phyloP scores from a whole-genome alignment of 2,888 invertebrate species.

The Malthinus flaveolus region DNA sequence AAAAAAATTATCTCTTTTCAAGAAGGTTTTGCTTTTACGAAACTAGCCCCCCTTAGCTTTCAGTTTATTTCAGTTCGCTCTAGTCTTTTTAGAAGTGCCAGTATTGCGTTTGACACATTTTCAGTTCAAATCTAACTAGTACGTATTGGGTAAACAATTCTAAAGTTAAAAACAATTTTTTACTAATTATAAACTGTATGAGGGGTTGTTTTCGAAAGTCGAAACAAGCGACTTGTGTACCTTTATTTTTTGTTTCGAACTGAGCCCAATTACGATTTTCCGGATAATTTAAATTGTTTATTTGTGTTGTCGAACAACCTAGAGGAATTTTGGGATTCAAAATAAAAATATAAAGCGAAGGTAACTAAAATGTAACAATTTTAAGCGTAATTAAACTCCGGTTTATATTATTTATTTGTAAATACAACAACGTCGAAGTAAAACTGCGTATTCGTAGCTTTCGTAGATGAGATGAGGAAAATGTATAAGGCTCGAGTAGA shows the following conservation, averaged over 20 bases:
- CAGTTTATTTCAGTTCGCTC: no score
- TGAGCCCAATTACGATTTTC: conserved; percentile 9
- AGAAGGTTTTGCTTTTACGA: neutral
- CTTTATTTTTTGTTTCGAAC: neutral
- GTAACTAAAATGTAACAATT: conserved; percentile 44
- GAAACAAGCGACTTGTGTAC: no score
- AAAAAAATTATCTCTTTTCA: neutral
- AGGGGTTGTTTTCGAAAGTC: no score
- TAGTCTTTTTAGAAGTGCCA: no score
- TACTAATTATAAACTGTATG: no score
- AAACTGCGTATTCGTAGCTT: conserved; percentile 27
- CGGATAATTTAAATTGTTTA: conserved; percentile 11
- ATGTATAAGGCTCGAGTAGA: conserved; percentile 18
- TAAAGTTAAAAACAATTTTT: no score
- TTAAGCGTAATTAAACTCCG: conserved; percentile 45
- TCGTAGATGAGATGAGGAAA: conserved; percentile 26
- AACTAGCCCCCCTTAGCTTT: no score
- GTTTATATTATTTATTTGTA: conserved; percentile 43
- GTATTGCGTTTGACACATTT: no score
- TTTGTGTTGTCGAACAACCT: conserved; percentile 9
- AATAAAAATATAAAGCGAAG: conserved; percentile 24
- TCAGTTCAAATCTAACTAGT: no score
- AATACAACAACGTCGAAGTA: conserved; percentile 38
- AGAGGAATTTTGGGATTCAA: conserved; percentile 30
- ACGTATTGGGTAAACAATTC: no score